Percentiles rank a stretch among this genome's conserved stretches.
These are phyloP conservation scores for Hycleus phaleratus DNA, from an alignment of 1,140 invertebrate genomes.

Conservation along the genomic window DNA sequence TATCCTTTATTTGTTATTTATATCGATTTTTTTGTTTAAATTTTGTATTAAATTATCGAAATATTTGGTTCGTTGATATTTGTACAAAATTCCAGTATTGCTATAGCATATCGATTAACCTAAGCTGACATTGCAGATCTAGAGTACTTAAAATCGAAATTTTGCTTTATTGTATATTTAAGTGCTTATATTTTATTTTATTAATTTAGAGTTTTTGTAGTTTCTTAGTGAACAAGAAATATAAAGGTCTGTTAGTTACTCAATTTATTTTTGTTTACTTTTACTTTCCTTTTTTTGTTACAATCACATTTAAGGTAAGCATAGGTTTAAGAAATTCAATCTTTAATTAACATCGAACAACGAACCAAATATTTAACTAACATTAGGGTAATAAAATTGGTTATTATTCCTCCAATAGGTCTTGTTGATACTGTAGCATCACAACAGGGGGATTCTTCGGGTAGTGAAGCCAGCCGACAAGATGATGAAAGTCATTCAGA, in stretches of 20 bases:
- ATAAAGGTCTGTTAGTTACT: conserved; percentile 8
- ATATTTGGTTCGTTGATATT: conserved; percentile 12
- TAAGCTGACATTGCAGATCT: conserved; percentile 5
- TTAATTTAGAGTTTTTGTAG: background rate
- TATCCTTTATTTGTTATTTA: background rate
- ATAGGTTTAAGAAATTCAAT: background rate
- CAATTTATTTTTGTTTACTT: conserved; percentile 3
- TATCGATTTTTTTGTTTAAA: too few species aligned
- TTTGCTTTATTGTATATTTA: background rate
- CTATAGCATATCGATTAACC: conserved; percentile 4
- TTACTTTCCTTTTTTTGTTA: conserved; percentile 2
- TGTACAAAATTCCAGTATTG: background rate
- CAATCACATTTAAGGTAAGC: background rate
- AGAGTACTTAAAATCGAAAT: too few species aligned
- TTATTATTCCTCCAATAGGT: too few species aligned
- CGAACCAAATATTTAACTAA: conserved; percentile 7
- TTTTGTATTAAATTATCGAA: background rate
- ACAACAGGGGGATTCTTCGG: conserved; percentile 38
- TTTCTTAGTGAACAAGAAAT: background rate
- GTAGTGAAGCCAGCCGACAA: conserved; percentile 40
- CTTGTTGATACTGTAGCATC: too few species aligned
- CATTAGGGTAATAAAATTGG: background rate
- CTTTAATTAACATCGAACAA: background rate
- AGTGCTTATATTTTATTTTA: background rate
- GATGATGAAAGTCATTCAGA: conserved; percentile 34